Evolutionary conservation across 1,140 invertebrate genomes (phyloP).

Genomic region (Nylanderia fulva): DNA sequence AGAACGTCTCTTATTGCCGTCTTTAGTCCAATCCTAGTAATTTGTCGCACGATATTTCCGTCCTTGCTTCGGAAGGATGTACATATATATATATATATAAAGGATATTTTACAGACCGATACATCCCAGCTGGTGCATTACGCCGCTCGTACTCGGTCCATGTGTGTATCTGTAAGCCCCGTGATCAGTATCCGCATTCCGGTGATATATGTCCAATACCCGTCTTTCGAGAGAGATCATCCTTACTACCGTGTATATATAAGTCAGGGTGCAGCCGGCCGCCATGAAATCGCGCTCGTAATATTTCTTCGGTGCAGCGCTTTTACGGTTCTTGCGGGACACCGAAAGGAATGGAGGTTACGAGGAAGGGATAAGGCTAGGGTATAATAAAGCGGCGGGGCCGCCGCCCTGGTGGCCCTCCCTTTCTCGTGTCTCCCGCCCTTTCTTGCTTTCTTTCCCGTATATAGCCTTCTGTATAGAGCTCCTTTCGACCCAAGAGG

Average conservation of each 20-base stretch:
- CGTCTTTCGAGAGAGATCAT: slow-evolving; percentile 59
- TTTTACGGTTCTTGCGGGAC: slow-evolving; percentile 75
- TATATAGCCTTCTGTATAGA: slow-evolving; percentile 29
- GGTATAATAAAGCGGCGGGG: slow-evolving; percentile 70
- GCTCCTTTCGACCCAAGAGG: slow-evolving; percentile 35
- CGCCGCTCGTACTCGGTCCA: slow-evolving; percentile 1
- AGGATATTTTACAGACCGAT: slow-evolving; percentile 42
- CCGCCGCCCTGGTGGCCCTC: slow-evolving; percentile 30
- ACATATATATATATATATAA: too few species aligned
- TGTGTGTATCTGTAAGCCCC: slow-evolving; percentile 50
- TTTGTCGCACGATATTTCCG: slow-evolving; percentile 14
- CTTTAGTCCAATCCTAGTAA: slow-evolving; percentile 1
- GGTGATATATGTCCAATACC: slow-evolving; percentile 57
- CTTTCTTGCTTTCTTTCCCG: slow-evolving; percentile 64
- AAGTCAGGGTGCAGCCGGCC: slow-evolving; percentile 27
- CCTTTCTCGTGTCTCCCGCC: slow-evolving; percentile 51
- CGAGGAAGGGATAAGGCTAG: slow-evolving; percentile 47
- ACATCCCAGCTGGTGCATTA: slow-evolving; percentile 50
- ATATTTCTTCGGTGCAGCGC: slow-evolving; percentile 68
- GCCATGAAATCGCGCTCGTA: slow-evolving; percentile 67
- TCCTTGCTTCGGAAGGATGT: background rate
- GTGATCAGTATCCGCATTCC: slow-evolving; percentile 57
- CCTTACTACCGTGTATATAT: slow-evolving; percentile 41
- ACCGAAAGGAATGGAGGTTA: slow-evolving; percentile 61
- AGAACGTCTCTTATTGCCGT: background rate